Conservation (phyloP, 2,888 invertebrate species). For the Silvanus unidentatus region DNA sequence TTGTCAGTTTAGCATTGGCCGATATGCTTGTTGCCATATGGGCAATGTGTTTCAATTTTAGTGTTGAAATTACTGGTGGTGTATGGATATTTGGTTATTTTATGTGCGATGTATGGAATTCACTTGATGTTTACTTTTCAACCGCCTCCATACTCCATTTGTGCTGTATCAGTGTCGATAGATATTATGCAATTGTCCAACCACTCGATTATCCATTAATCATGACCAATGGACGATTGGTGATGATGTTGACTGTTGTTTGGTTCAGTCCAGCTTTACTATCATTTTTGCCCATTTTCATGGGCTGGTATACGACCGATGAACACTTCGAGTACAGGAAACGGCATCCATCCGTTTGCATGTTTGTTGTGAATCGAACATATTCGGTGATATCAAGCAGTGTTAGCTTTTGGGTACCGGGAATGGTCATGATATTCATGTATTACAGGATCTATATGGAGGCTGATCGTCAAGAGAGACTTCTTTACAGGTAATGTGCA, state of each 20-base stretch:
- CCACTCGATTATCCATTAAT: slow-evolving; percentile 89
- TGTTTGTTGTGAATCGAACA: slow-evolving; percentile 78
- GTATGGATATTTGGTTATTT: slow-evolving; percentile 84
- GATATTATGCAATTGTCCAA: slow-evolving; percentile 88
- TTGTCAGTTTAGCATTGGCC: slow-evolving; percentile 88
- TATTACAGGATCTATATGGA: slow-evolving; percentile 84
- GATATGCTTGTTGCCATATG: slow-evolving; percentile 92
- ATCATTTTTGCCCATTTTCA: slow-evolving; percentile 90
- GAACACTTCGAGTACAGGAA: slow-evolving; percentile 67
- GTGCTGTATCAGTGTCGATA: slow-evolving; percentile 84
- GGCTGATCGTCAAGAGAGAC: slow-evolving; percentile 76
- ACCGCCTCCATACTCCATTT: slow-evolving; percentile 90
- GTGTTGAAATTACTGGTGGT: slow-evolving; percentile 76
- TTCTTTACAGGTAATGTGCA: slow-evolving; percentile 76
- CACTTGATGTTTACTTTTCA: slow-evolving; percentile 90
- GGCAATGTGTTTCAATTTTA: slow-evolving; percentile 92
- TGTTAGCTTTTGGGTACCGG: slow-evolving; percentile 91
- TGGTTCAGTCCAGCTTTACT: slow-evolving; percentile 91
- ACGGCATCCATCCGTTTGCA: slow-evolving; percentile 67
- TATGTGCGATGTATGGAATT: slow-evolving; percentile 96
- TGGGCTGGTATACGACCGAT: slow-evolving; percentile 89
- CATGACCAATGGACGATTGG: slow-evolving; percentile 78
- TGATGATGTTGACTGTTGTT: slow-evolving; percentile 78
- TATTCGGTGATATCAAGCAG: slow-evolving; percentile 85
- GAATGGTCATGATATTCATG: slow-evolving; percentile 88